These are phyloP conservation scores for Scaptodrosophila lebanonensis DNA, from an alignment of 1,140 invertebrate species.

Conservation along the genomic window DNA sequence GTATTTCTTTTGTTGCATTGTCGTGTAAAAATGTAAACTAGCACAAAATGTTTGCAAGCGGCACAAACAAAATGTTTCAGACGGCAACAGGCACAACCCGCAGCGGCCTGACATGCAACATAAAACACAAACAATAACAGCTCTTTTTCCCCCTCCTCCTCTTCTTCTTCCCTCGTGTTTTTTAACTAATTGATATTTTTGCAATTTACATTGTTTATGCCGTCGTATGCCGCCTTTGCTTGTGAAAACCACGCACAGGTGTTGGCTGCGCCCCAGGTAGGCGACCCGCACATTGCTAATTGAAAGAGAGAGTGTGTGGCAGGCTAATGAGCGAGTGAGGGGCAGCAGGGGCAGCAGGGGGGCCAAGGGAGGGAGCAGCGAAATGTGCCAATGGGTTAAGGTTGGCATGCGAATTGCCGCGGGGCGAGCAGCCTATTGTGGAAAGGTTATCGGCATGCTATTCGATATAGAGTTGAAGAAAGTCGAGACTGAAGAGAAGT, in stretches of 20 bases:
- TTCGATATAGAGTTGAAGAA: too few relatives aligned
- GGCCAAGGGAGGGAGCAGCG: constrained; percentile 6
- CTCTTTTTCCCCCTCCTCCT: neutral
- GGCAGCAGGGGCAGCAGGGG: neutral
- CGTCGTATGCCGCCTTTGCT: neutral
- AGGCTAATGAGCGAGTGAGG: neutral
- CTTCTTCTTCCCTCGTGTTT: neutral
- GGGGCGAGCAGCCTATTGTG: neutral
- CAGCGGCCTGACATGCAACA: neutral
- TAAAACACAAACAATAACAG: neutral
- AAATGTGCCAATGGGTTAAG: constrained; percentile 68
- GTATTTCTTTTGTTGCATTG: too few relatives aligned
- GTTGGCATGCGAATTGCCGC: constrained; percentile 52
- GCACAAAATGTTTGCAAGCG: constrained; percentile 47
- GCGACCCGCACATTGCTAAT: constrained; percentile 21
- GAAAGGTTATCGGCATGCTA: too few relatives aligned
- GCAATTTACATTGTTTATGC: constrained; percentile 19
- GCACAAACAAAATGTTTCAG: constrained; percentile 33
- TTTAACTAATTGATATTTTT: constrained; percentile 66
- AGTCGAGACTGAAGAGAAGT: too few relatives aligned
- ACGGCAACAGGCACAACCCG: neutral
- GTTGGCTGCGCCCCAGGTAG: constrained; percentile 11
- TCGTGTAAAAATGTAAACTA: constrained; percentile 47
- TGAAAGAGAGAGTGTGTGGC: constrained; percentile 49
- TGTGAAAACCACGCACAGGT: constrained; percentile 25